phyloP scores from a whole-genome alignment of 2,888 invertebrate genomes.

The Platynereis dumerilii region DNA sequence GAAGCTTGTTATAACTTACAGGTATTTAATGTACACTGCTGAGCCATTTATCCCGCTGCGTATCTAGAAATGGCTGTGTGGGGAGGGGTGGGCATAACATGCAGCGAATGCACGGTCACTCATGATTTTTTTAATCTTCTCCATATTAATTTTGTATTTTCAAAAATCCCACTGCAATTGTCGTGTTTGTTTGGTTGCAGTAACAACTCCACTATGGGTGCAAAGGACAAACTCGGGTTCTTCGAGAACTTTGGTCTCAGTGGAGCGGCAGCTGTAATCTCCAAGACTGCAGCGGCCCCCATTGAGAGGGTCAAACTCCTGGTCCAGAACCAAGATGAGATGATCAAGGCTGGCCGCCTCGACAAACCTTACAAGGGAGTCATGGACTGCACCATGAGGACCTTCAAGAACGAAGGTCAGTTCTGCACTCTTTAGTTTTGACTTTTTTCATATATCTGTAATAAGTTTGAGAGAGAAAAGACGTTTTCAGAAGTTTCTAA shows the following conservation, averaged over 20 bases:
- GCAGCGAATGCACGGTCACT: too few species aligned
- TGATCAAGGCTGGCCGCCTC: slow-evolving; percentile 62
- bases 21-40: too few species aligned
- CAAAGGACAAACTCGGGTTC: slow-evolving; percentile 48
- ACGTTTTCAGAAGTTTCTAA: too few species aligned
- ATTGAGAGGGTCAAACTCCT: slow-evolving; percentile 63
- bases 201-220: too few species aligned
- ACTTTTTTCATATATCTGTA: slow-evolving; percentile 1
- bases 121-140: too few species aligned
- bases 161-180: too few species aligned
- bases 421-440: slow-evolving; percentile 1
- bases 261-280: slow-evolving; percentile 63
- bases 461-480: neutral
- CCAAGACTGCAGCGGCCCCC: slow-evolving; percentile 64
- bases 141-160: too few species aligned
- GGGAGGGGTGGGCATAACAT: too few species aligned
- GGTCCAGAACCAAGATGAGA: slow-evolving; percentile 64
- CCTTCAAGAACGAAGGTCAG: slow-evolving; percentile 56
- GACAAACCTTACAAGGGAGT: slow-evolving; percentile 89
- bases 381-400: slow-evolving; percentile 64
- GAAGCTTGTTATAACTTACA: too few species aligned
- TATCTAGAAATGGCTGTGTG: too few species aligned
- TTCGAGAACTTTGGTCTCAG: slow-evolving; percentile 62
- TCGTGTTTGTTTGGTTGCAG: too few species aligned
- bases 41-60: too few species aligned